Evolutionary conservation across 2,797 vertebrate species (phyloP).

Genomic region (Microtus agrestis): DNA sequence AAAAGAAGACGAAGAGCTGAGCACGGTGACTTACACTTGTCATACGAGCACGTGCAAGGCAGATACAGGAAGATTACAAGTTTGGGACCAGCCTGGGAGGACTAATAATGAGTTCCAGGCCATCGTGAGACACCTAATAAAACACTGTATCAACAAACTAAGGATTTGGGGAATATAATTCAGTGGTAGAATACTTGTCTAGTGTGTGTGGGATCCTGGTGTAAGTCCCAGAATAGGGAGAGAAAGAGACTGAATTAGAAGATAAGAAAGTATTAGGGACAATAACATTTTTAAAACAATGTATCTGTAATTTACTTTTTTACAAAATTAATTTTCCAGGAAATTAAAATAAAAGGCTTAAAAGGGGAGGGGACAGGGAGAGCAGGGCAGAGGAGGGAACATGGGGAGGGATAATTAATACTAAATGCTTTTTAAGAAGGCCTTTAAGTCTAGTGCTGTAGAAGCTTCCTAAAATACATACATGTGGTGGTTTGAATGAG

Average conservation of each 20-base stretch:
- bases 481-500: neutral
- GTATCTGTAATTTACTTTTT: neutral
- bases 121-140: neutral
- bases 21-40: neutral
- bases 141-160: neutral
- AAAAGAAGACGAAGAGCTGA: neutral
- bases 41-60: neutral
- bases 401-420: neutral
- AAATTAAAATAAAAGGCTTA: neutral
- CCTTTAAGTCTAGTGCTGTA: neutral
- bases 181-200: neutral
- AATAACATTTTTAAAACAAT: constrained; percentile 40
- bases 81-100: neutral
- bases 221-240: neutral
- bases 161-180: neutral
- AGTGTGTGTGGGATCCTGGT: neutral
- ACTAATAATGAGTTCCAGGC: neutral
- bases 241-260: constrained; percentile 15
- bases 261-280: neutral
- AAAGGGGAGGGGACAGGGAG: neutral
- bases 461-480: neutral
- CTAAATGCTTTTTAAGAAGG: neutral
- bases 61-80: neutral
- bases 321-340: neutral
- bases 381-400: neutral